Percentiles rank a stretch among this genome's conserved stretches.
phyloP scores from a whole-genome alignment of 2,888 invertebrate genomes.

The Homarus gammarus region DNA sequence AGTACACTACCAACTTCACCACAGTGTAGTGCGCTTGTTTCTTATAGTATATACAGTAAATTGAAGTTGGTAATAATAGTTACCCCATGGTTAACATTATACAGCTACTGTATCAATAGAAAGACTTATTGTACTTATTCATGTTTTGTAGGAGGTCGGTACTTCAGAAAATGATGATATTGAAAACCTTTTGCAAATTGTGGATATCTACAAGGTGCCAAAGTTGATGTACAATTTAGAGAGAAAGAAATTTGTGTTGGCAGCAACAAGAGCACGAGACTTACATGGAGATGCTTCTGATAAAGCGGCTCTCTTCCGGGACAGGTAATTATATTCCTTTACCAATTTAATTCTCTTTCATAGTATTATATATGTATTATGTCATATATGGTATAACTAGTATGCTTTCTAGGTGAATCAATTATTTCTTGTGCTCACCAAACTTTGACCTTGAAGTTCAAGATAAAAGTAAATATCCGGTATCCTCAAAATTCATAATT shows the following conservation, averaged over 20 bases:
- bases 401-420: too few species aligned
- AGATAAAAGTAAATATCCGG: too few species aligned
- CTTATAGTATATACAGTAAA: too few species aligned
- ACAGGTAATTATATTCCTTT: slow-evolving; percentile 80
- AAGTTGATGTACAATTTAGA: slow-evolving; percentile 87
- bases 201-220: slow-evolving; percentile 90
- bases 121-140: background rate
- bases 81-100: too few species aligned
- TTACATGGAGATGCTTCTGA: slow-evolving; percentile 82
- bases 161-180: slow-evolving; percentile 82
- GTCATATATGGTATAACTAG: background rate
- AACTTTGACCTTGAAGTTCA: too few species aligned
- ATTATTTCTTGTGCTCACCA: too few species aligned
- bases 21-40: too few species aligned
- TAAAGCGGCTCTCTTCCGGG: slow-evolving; percentile 86
- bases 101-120: background rate
- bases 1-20: too few species aligned
- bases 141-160: slow-evolving; percentile 81
- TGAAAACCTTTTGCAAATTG: slow-evolving; percentile 88
- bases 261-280: slow-evolving; percentile 79
- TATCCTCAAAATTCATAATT: too few species aligned
- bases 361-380: background rate
- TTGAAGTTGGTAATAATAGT: too few species aligned
- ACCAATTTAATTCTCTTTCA: background rate
- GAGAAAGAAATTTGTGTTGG: slow-evolving; percentile 87